Evolutionary conservation across 2,113 vertebrate species (phyloP).

Genomic region (Pseudorasbora parva): DNA sequence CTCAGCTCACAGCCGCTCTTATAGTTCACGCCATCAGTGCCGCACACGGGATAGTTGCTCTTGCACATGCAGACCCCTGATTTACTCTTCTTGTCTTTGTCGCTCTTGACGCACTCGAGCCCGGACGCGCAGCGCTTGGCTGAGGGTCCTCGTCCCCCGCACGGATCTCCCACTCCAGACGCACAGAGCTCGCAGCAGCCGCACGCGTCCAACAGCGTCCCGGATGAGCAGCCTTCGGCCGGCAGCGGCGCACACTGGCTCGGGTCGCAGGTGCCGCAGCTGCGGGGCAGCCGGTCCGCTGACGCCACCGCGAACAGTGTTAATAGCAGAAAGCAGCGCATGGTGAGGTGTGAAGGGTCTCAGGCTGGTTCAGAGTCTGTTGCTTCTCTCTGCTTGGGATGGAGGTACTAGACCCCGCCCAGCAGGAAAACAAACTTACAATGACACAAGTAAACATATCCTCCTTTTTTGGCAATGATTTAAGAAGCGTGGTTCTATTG

Average conservation of each 20-base stretch:
- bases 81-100: constrained; percentile 67
- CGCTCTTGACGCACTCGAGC: constrained; percentile 79
- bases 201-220: constrained; percentile 75
- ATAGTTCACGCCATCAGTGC: constrained; percentile 84
- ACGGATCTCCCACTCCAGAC: constrained; percentile 77
- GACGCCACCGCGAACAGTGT: constrained; percentile 25
- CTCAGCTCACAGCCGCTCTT: constrained; percentile 81
- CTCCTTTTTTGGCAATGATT: background rate
- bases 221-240: constrained; percentile 72
- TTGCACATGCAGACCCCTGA: constrained; percentile 84
- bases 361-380: background rate
- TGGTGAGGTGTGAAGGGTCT: constrained; percentile 44
- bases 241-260: constrained; percentile 76
- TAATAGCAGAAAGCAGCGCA: constrained; percentile 55
- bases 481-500: background rate
- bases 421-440: background rate
- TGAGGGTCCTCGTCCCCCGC: constrained; percentile 70
- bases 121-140: constrained; percentile 78
- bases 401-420: constrained; percentile 31
- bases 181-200: constrained; percentile 84
- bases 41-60: constrained; percentile 85
- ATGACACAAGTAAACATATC: background rate
- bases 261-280: constrained; percentile 77
- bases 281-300: constrained; percentile 29
- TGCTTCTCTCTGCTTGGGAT: constrained; percentile 7